Evolutionary conservation across 2,797 vertebrate genomes (phyloP).

Genomic region (Craterocephalus amniculus): DNA sequence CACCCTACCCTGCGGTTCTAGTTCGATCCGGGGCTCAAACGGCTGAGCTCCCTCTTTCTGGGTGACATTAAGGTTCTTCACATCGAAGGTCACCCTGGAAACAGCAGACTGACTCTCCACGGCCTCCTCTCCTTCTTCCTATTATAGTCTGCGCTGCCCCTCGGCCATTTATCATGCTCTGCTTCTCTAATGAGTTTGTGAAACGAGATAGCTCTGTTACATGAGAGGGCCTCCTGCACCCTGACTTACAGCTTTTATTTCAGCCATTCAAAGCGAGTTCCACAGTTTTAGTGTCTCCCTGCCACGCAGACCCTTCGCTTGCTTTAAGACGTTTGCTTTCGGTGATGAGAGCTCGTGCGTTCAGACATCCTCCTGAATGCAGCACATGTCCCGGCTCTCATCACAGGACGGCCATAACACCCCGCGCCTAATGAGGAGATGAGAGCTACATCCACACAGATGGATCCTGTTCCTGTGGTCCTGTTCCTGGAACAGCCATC

Average conservation of each 20-base stretch:
- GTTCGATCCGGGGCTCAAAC: conserved; percentile 18
- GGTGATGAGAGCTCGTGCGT: conserved; percentile 37
- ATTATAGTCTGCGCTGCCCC: conserved; percentile 55
- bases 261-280: conserved; percentile 29
- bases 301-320: conserved; percentile 21
- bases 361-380: background rate
- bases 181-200: conserved; percentile 56
- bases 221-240: conserved; percentile 7
- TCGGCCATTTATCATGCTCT: conserved; percentile 60
- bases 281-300: background rate
- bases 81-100: conserved; percentile 68
- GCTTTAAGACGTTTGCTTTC: conserved; percentile 17
- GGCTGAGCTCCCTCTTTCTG: conserved; percentile 33
- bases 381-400: conserved; percentile 61
- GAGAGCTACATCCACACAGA: conserved; percentile 82
- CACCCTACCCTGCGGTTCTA: background rate
- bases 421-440: conserved; percentile 75
- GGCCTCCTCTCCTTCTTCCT: conserved; percentile 49
- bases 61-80: conserved; percentile 45
- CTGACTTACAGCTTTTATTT: conserved; percentile 8
- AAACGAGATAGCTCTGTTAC: conserved; percentile 47
- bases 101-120: conserved; percentile 45
- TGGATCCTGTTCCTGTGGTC: conserved; percentile 77
- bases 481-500: conserved; percentile 56
- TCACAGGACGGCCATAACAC: conserved; percentile 67